These are phyloP conservation scores for Drosophila melanosoma DNA, from an alignment of 2,888 invertebrate species.

Conservation along the genomic window DNA sequence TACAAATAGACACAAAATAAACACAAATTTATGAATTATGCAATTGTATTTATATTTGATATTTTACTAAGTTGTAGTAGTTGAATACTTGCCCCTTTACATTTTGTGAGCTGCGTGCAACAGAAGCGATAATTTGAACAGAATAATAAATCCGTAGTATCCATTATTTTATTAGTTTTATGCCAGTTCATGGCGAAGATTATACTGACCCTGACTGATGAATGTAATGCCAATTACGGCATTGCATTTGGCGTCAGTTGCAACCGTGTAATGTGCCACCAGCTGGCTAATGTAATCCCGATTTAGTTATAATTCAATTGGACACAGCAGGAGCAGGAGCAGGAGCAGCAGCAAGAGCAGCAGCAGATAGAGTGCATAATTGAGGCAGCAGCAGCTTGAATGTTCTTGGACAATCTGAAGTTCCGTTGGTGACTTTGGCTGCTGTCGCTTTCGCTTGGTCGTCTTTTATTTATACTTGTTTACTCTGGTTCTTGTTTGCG, in stretches of 20 bases:
- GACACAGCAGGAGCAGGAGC: conserved; percentile 39
- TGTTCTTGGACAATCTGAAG: conserved; percentile 8
- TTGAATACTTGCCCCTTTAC: background rate
- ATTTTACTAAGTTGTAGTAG: background rate
- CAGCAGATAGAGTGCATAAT: conserved; percentile 62
- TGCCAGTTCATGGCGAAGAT: conserved; percentile 26
- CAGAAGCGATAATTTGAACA: background rate
- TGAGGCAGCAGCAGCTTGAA: conserved; percentile 28
- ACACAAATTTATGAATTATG: too few species aligned
- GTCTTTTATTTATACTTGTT: conserved; percentile 37
- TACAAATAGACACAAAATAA: background rate
- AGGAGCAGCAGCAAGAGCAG: conserved; percentile 10
- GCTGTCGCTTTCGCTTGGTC: conserved; percentile 15
- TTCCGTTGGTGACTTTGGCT: conserved; percentile 1
- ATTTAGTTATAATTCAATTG: conserved; percentile 54
- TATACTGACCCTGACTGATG: conserved; percentile 35
- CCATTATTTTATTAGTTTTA: background rate
- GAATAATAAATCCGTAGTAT: conserved; percentile 1
- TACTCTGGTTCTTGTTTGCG: conserved; percentile 41
- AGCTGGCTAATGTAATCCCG: conserved; percentile 49
- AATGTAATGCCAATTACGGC: conserved; percentile 16
- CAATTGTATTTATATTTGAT: too few species aligned
- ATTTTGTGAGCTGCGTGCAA: background rate
- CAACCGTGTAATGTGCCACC: conserved; percentile 45
- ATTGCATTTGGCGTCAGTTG: conserved; percentile 18